Percentiles rank a stretch among this genome's conserved stretches.
These are phyloP conservation scores for Trididemnum clinides DNA, from an alignment of 23 tunicate genomes.

Conservation along the genomic window DNA sequence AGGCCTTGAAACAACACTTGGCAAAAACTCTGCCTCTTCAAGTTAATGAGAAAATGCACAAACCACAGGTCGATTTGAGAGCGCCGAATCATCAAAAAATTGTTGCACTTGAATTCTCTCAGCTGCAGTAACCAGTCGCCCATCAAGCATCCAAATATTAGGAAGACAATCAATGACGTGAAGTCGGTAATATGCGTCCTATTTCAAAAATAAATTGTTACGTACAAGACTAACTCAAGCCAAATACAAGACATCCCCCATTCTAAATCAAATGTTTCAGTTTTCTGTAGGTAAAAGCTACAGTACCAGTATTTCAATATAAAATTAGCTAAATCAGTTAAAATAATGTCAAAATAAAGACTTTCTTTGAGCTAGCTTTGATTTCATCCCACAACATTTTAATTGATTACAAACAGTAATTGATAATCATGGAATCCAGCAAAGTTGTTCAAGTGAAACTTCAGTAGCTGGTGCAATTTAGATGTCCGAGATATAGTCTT, in stretches of 20 bases:
- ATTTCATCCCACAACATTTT: too few relatives aligned
- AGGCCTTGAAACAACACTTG: too few relatives aligned
- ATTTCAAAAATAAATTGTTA: background rate
- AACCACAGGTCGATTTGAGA: slow-evolving; percentile 81
- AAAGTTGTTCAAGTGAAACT: too few relatives aligned
- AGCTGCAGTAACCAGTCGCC: slow-evolving; percentile 68
- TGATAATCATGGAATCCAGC: too few relatives aligned
- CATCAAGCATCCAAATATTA: slow-evolving; percentile 92
- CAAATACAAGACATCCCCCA: background rate
- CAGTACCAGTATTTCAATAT: background rate
- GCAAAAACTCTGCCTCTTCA: too few relatives aligned
- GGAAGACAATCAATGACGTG: slow-evolving; percentile 96
- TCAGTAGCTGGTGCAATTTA: too few relatives aligned
- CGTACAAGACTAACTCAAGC: background rate
- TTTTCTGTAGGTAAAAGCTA: background rate
- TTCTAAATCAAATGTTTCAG: background rate
- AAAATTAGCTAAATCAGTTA: background rate
- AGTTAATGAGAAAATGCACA: too few relatives aligned
- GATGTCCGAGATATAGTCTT: too few relatives aligned
- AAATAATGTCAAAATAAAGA: too few relatives aligned
- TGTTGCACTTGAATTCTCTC: slow-evolving; percentile 85
- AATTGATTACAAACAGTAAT: too few relatives aligned
- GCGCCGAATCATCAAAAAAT: slow-evolving; percentile 85
- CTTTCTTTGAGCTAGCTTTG: too few relatives aligned
- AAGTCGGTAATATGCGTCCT: slow-evolving; percentile 84